Conservation (phyloP, 1,140 invertebrate species). For the Oreohelix idahoensis region DNA sequence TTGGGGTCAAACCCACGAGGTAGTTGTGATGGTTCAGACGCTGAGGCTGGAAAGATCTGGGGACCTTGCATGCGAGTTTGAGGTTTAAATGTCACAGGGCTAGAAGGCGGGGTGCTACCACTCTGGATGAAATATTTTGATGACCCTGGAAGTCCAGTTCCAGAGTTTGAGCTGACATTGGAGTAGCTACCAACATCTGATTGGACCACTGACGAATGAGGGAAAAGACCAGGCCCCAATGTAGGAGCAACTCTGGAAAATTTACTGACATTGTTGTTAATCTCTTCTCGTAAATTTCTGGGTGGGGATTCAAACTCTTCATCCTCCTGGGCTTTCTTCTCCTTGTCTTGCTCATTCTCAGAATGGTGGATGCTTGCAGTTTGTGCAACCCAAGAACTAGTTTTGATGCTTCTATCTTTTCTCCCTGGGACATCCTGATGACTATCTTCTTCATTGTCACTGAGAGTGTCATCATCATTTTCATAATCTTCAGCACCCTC, state of each 20-base stretch:
- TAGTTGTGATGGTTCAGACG: background rate
- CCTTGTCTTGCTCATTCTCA: background rate
- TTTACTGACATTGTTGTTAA: constrained; percentile 32
- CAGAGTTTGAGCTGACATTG: background rate
- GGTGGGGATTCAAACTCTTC: constrained; percentile 31
- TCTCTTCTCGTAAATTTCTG: constrained; percentile 33
- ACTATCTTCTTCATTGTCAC: background rate
- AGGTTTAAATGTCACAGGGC: background rate
- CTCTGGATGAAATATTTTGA: background rate
- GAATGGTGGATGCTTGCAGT: background rate
- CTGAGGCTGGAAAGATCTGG: background rate
- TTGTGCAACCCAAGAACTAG: background rate
- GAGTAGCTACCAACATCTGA: background rate
- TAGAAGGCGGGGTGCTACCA: background rate
- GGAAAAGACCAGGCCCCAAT: background rate
- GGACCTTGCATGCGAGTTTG: background rate
- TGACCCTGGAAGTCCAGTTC: background rate
- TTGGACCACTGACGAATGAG: background rate
- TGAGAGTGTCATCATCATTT: constrained; percentile 32
- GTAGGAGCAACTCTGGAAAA: background rate
- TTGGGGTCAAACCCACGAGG: background rate
- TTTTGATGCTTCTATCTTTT: background rate
- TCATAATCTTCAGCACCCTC: constrained; percentile 24
- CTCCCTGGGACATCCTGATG: background rate
- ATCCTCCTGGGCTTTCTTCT: background rate